Conservation (phyloP, 2,113 vertebrate species). For the Thalassoma bifasciatum region DNA sequence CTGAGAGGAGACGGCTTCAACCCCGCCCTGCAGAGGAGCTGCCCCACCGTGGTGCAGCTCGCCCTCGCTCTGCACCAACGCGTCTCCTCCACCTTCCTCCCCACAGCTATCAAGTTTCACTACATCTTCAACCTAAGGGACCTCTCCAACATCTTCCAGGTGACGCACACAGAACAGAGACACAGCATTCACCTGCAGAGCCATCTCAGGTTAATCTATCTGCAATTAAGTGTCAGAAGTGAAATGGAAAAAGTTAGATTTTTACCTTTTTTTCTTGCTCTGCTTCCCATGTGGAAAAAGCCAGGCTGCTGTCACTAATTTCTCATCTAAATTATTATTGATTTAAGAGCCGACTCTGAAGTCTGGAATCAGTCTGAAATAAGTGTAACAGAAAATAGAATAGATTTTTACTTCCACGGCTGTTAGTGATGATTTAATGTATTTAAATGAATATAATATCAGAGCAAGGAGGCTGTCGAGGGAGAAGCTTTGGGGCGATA, state of each 20-base stretch:
- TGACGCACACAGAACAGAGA: conserved; percentile 50
- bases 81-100: conserved; percentile 88
- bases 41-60: conserved; percentile 84
- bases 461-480: conserved; percentile 55
- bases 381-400: conserved; percentile 72
- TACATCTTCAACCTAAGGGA: conserved; percentile 96
- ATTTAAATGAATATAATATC: conserved; percentile 79
- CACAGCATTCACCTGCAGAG: not conserved
- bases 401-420: conserved; percentile 70
- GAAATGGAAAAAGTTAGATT: conserved; percentile 15
- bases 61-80: conserved; percentile 88
- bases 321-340: conserved; percentile 80
- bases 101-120: conserved; percentile 96
- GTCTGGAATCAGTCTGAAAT: conserved; percentile 68
- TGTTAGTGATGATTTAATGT: conserved; percentile 75
- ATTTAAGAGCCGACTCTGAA: conserved; percentile 67
- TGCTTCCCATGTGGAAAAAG: conserved; percentile 53
- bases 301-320: conserved; percentile 73
- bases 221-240: conserved; percentile 13
- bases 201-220: conserved; percentile 18
- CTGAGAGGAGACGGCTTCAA: conserved; percentile 83
- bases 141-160: conserved; percentile 96
- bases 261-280: conserved; percentile 34
- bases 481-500: conserved; percentile 70
- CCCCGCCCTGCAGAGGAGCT: conserved; percentile 81